Conservation (phyloP, 2,113 vertebrate species). For the Semnopithecus entellus region DNA sequence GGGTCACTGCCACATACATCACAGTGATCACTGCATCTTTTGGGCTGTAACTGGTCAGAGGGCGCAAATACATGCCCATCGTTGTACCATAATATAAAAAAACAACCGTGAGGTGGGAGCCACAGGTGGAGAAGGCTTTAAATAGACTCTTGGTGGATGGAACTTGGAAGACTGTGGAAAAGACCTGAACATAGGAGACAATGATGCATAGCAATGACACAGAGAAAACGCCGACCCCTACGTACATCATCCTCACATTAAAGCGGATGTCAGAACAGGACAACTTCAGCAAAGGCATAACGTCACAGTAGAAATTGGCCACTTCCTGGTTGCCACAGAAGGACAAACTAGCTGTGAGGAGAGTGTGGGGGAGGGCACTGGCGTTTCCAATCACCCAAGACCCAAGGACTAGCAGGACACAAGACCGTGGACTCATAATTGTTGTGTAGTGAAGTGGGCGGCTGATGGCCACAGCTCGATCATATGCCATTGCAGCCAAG, state of each 20-base stretch:
- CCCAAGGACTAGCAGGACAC: not conserved
- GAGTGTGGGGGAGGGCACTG: constrained; percentile 24
- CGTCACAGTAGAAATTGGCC: constrained; percentile 19
- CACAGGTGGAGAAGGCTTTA: constrained; percentile 61
- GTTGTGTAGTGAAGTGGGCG: constrained; percentile 28
- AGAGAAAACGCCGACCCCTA: not conserved
- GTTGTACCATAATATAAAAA: constrained; percentile 57
- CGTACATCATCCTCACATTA: constrained; percentile 16
- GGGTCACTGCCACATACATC: constrained; percentile 48
- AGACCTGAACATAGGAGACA: constrained; percentile 48
- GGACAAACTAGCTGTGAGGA: constrained; percentile 11
- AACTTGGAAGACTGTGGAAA: not conserved
- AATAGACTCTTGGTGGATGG: constrained; percentile 28
- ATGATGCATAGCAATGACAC: constrained; percentile 44
- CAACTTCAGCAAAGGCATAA: not conserved
- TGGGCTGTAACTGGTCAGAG: constrained; percentile 21
- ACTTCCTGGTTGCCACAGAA: constrained; percentile 14
- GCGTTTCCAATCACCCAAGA: constrained; percentile 13
- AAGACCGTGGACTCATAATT: not conserved
- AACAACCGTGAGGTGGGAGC: constrained; percentile 30
- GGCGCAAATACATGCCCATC: constrained; percentile 50
- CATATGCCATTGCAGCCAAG: constrained; percentile 54
- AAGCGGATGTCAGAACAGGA: constrained; percentile 4
- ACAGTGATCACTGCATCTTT: constrained; percentile 17
- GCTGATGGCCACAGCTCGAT: constrained; percentile 53